These are phyloP conservation scores for Paramormyrops hopkinsi DNA, from an alignment of 2,797 vertebrate species.

Conservation along the genomic window DNA sequence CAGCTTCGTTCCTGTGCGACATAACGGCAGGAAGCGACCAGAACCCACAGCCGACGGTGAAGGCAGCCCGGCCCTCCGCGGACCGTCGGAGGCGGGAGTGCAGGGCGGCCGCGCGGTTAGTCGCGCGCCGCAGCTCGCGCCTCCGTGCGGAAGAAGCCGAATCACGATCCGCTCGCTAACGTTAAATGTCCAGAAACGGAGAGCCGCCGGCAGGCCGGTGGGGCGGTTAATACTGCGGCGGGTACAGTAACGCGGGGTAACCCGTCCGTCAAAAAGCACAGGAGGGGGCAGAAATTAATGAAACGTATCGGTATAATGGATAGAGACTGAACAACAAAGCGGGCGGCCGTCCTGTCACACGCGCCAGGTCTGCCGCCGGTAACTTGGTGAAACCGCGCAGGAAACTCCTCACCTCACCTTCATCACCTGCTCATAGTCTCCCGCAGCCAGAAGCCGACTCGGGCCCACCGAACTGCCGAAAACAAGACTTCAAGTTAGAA, in stretches of 20 bases:
- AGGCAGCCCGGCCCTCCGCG: neutral
- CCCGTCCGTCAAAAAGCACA: neutral
- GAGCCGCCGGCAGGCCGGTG: neutral
- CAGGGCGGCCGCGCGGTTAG: neutral
- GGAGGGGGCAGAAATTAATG: neutral
- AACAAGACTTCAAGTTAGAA: conserved; percentile 41
- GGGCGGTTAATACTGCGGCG: neutral
- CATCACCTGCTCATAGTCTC: conserved; percentile 1
- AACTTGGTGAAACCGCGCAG: neutral
- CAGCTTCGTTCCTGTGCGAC: neutral
- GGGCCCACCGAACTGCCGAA: conserved; percentile 34
- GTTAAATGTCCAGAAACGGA: neutral
- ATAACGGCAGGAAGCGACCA: neutral
- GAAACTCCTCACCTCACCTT: neutral
- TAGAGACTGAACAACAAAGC: neutral
- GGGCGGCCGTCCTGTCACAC: neutral
- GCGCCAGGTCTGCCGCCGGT: neutral
- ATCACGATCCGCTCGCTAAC: neutral
- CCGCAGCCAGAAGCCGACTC: neutral
- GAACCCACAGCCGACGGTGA: neutral
- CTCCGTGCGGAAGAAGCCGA: neutral
- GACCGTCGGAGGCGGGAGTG: neutral
- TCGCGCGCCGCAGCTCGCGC: neutral
- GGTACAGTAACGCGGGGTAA: neutral
- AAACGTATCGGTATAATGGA: neutral